phyloP scores from a whole-genome alignment of 2,113 vertebrate species.

The Oenanthe oenanthe region DNA sequence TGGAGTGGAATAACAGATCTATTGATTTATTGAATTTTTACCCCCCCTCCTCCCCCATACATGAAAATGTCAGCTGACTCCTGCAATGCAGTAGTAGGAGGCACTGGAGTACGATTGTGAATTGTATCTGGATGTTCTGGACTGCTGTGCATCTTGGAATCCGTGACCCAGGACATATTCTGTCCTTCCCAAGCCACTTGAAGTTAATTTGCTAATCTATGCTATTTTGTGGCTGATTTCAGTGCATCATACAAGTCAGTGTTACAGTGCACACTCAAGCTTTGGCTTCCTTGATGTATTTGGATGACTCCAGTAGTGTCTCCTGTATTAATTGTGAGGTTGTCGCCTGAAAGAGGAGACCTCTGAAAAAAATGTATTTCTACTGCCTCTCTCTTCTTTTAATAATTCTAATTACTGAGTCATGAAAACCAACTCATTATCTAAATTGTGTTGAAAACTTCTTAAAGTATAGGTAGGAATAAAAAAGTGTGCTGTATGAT shows the following conservation, averaged over 20 bases:
- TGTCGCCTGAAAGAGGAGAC: background rate
- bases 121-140: background rate
- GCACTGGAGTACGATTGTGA: background rate
- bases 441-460: background rate
- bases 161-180: background rate
- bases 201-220: background rate
- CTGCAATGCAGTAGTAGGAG: background rate
- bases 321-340: background rate
- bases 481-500: background rate
- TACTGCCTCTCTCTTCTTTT: background rate
- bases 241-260: background rate
- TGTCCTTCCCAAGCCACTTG: background rate
- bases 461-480: background rate
- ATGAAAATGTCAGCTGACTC: background rate
- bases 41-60: too few species aligned
- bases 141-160: background rate
- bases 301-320: background rate
- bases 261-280: background rate
- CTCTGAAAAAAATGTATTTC: background rate
- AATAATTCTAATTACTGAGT: background rate
- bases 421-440: background rate
- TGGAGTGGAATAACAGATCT: background rate
- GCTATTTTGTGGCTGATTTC: background rate
- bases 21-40: background rate
- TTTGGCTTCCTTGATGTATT: background rate